Percentiles rank a stretch among this genome's conserved stretches.
Evolutionary conservation across 2,113 vertebrate genomes (phyloP).

Genomic region (Corythornis cristatus): DNA sequence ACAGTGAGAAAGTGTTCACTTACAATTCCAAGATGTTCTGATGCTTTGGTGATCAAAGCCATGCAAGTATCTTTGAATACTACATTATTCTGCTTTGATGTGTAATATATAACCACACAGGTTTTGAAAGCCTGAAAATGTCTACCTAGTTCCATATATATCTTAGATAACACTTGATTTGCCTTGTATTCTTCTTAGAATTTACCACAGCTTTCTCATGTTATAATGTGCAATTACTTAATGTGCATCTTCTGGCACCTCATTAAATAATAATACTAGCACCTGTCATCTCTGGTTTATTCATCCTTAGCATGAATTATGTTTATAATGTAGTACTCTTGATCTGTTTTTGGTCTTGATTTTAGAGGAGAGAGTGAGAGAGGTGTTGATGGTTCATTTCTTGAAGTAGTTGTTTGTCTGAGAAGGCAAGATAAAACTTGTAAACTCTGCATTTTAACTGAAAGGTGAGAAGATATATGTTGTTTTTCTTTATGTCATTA

Average conservation of each 20-base stretch:
- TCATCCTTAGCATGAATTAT: background rate
- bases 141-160: background rate
- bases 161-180: background rate
- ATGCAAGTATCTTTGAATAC: background rate
- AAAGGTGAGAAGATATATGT: background rate
- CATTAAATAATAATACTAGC: background rate
- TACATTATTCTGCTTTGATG: background rate
- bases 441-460: background rate
- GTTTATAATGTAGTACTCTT: background rate
- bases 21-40: background rate
- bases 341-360: background rate
- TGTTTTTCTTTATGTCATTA: background rate
- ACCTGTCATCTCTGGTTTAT: background rate
- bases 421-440: background rate
- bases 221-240: background rate
- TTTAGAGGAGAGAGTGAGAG: background rate
- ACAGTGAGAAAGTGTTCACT: background rate
- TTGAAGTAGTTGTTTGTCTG: background rate
- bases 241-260: background rate
- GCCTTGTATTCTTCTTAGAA: background rate
- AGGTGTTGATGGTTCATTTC: background rate
- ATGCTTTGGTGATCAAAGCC: background rate
- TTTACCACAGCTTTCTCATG: background rate
- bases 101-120: background rate
- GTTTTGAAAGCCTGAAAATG: background rate